Base-by-base conservation (phyloP, 2,113 vertebrate species). In the Indicator maculatus region DNA sequence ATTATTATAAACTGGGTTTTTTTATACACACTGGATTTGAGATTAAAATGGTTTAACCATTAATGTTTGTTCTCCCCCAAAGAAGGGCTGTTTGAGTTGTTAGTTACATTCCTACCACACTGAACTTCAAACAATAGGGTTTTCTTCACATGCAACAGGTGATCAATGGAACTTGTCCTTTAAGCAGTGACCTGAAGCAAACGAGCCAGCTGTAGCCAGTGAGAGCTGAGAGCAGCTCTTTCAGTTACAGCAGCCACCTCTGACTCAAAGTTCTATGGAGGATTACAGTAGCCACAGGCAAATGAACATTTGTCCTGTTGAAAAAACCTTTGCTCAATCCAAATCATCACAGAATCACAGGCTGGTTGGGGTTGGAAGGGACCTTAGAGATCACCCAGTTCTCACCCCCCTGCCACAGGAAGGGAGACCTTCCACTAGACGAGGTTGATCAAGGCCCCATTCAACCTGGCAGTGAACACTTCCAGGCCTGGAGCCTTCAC, bases 41-140 rank as follows among this genome's bases (percentile, higher is more conserved):
- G 11, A 65, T 44, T 39, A 2, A 59, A 89, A 59, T 6, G 6
- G 20, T 44, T 61, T n/a, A 71, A 76, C 27, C 23, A 41, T 12
- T 5, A 41, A 47, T 0, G 0, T 59, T 74, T 69, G 8, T n/a
- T 64, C 26, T 9, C 4, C 50, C 50, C 50, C 4, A 4, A n/a
- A 38, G 39, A 81, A 36, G 16, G 6, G 15, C 28, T 67, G 30
- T 41, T 16, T 9, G 45, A 71, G 17, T 36, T 52, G 55, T 28
- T 20, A 58, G 33, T 20, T 52, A 31, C 79, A 83, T 12, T 73
- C 14, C 14, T 13, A 74, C 7, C 21, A 53, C 26, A 28, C 4
- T n/a, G 16, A 77, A 39, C 39, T 66, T 33, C 1, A 2, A 45
- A 69, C 28, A 87, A 31, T 2, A n/a, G 11, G 24, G 15, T 31